Evolutionary conservation across 53 echinoderm and acorn worm genomes (phyloP).

Genomic region (Arbacia lixula): DNA sequence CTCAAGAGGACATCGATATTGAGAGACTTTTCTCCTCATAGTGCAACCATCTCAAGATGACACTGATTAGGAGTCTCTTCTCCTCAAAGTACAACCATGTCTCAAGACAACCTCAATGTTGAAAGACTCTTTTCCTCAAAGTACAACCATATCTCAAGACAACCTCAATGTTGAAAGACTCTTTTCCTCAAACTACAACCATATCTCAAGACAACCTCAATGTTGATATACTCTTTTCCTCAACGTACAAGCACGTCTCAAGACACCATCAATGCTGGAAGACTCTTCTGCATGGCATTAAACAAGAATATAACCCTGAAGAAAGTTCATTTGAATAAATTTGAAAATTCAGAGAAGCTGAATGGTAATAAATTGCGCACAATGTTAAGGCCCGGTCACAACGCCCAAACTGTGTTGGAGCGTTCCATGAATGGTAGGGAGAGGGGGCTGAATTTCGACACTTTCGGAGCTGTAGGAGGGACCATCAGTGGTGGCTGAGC

Average conservation of each 20-base stretch:
- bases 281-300: constrained; percentile 15
- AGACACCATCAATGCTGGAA: constrained; percentile 1
- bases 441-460: too few relatives aligned
- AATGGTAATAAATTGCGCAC: too few relatives aligned
- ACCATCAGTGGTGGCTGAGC: too few relatives aligned
- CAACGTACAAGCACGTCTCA: background rate
- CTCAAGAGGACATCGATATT: constrained; percentile 24
- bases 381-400: too few relatives aligned
- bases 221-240: constrained; percentile 14
- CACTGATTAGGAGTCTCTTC: too few relatives aligned
- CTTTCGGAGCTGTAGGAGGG: too few relatives aligned
- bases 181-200: background rate
- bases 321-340: too few relatives aligned
- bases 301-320: too few relatives aligned
- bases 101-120: background rate
- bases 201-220: background rate
- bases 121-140: constrained; percentile 9
- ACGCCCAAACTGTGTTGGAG: too few relatives aligned
- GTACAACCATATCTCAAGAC: background rate
- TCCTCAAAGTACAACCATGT: background rate
- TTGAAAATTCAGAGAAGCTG: too few relatives aligned
- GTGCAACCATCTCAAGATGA: too few relatives aligned
- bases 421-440: too few relatives aligned
- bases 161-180: constrained; percentile 13
- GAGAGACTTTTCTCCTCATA: constrained; percentile 39